Percentiles rank a stretch among this genome's conserved stretches.
These are phyloP conservation scores for Macrosoma leucophasiata DNA, from an alignment of 2,888 invertebrate genomes.

Conservation along the genomic window DNA sequence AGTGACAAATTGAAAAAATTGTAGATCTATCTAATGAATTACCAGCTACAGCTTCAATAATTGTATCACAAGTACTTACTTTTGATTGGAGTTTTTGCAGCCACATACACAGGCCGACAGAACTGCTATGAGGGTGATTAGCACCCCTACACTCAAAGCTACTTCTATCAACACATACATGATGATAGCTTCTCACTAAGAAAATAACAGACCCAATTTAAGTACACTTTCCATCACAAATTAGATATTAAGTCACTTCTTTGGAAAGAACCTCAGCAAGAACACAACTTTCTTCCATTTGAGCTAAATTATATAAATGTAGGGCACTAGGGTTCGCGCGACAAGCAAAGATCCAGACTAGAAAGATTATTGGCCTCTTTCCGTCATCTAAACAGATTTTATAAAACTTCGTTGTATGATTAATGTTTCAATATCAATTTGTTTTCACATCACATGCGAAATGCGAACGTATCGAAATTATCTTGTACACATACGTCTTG, in stretches of 20 bases:
- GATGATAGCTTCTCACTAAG: constrained; percentile 47
- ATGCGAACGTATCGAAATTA: too few species aligned
- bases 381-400: too few species aligned
- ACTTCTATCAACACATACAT: constrained; percentile 68
- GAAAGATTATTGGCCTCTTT: too few species aligned
- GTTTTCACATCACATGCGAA: too few species aligned
- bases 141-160: constrained; percentile 60
- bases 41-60: too few species aligned
- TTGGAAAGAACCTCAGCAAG: constrained; percentile 46
- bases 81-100: constrained; percentile 83
- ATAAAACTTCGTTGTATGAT: too few species aligned
- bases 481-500: too few species aligned
- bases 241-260: constrained; percentile 49
- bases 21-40: too few species aligned
- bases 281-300: constrained; percentile 68
- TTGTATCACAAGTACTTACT: too few species aligned
- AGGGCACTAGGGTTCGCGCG: constrained; percentile 44
- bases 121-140: constrained; percentile 62
- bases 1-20: too few species aligned
- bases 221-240: constrained; percentile 46
- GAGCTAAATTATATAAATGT: constrained; percentile 57
- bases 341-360: constrained; percentile 8
- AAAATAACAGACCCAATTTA: constrained; percentile 29
- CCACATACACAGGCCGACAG: constrained; percentile 83
- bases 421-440: too few species aligned